Conservation (phyloP, 2,888 invertebrate genomes). For the Celastrina argiolus region DNA sequence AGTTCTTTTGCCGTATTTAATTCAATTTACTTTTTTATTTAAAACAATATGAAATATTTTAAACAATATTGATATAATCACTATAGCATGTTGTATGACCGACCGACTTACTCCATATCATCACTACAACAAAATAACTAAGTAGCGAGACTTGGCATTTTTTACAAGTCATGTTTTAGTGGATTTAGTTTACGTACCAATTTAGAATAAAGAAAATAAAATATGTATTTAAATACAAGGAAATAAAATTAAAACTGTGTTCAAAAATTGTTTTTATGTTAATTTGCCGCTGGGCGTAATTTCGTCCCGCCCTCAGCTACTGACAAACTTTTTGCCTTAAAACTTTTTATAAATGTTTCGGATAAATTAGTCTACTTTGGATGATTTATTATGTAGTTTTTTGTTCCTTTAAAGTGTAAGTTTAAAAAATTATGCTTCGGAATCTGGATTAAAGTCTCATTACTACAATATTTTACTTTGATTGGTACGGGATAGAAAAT, state of each 20-base stretch:
- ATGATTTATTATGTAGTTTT: slow-evolving; percentile 9
- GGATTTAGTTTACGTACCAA: too few species aligned
- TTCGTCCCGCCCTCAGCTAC: background rate
- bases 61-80: too few species aligned
- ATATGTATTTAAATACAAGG: background rate
- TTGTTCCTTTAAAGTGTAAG: background rate
- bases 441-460: background rate
- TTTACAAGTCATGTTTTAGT: too few species aligned
- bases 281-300: background rate
- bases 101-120: too few species aligned
- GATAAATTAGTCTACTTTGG: slow-evolving; percentile 15
- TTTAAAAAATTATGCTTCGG: background rate
- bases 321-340: slow-evolving; percentile 9
- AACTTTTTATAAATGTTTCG: slow-evolving; percentile 9
- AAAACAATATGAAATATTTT: too few species aligned
- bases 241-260: background rate
- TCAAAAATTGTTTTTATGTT: background rate
- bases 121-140: too few species aligned
- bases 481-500: background rate
- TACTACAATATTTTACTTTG: background rate
- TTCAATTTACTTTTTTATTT: too few species aligned
- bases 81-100: too few species aligned
- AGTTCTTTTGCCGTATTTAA: too few species aligned
- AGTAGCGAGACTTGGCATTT: too few species aligned
- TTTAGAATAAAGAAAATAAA: background rate